Evolutionary conservation across 1,140 invertebrate genomes (phyloP), one percentile per base, ranked within the genome.

Genomic region (Drosophila pectinifera): DNA sequence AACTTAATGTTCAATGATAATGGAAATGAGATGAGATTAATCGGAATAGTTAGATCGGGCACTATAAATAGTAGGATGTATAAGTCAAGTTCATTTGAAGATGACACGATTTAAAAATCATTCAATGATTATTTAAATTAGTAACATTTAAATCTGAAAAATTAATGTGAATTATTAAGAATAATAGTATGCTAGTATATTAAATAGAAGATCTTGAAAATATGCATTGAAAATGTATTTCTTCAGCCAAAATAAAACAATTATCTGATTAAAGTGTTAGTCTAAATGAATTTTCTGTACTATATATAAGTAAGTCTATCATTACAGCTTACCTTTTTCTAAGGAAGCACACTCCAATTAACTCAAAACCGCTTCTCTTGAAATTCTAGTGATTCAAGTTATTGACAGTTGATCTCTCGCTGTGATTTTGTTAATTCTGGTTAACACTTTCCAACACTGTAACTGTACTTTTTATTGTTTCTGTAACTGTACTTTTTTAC

Each of bases 401-500:
- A 26, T 70, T 68, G n/a, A 41, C 26, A 56, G 42, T 64, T 63
- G 24, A 64, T 48, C 22, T n/a, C 6, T 14, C 41, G 0, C 10
- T 18, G 16, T 14, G 18, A 38, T 36, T 18, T 1, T 3, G 7
- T 18, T 42, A 11, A 18, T 28, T 55, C 11, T 36, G 36, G 20
- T 57, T 45, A 39, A 54, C 63, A 69, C 49, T 69, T 70, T 70
- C 28, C 48, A 61, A 56, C 58, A 65, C 55, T 58, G 28, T 34
- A 68, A 65, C 55, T 65, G 54, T 61, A 65, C 55, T 65, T 65
- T 65, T 65, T 65, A 75, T 58, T 55, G 55, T 46, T 61, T 42
- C 34, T 73, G 36, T 43, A 53, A 20, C 62, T 57, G 26, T 73
- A 54, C 41, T 74, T 73, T 67, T 55, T 73, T 69, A 31, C 38